Base-by-base conservation (phyloP, 2,888 invertebrate species). In the Platerodrilus igneus region DNA sequence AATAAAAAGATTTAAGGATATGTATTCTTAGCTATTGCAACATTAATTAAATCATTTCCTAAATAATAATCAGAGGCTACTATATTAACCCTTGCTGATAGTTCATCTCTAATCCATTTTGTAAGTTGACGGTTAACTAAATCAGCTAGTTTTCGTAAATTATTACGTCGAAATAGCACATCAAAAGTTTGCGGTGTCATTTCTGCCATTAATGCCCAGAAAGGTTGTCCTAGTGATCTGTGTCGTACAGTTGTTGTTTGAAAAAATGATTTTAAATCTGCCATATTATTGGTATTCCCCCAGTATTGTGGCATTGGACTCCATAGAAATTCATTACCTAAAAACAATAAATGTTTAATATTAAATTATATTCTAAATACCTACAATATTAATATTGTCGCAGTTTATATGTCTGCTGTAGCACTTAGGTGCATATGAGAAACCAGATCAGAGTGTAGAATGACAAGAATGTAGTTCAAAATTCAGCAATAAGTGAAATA, bases 1-100 rank as follows among this genome's bases (percentile, higher is more conserved):
- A n/a, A n/a, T n/a, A n/a, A n/a, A n/a, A n/a, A n/a, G n/a, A n/a
- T n/a, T n/a, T n/a, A n/a, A n/a, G n/a, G n/a, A n/a, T 45, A 22
- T 41, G 39, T 47, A 41, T 58, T 68, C 52, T 37, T 55, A 39
- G 72, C 70, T 53, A 82, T 78, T 1, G 81, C 78, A 23, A 78
- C 64, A 56, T 84, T 82, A 26, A 86, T 72, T 17, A 86, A 71
- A 59, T 85, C 83, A 26, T 81, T 83, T 10, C 77, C 79, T 44
- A 83, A 70, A 57, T 85, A 82, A 62, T 79, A 86, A 63, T 86
- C 86, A 4, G 81, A 76, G 1, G 86, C 78, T 2, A 86, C 75
- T 15, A 86, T 79, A 62, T 86, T 86, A 6, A 80, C 81, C 36
- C 74, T 74, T 8, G 71, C 66, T 27, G 79, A 72, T 84, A 84